Percentiles rank a stretch among this genome's conserved stretches.
phyloP scores from a whole-genome alignment of 2,113 vertebrate species.

The Lepus timidus region DNA sequence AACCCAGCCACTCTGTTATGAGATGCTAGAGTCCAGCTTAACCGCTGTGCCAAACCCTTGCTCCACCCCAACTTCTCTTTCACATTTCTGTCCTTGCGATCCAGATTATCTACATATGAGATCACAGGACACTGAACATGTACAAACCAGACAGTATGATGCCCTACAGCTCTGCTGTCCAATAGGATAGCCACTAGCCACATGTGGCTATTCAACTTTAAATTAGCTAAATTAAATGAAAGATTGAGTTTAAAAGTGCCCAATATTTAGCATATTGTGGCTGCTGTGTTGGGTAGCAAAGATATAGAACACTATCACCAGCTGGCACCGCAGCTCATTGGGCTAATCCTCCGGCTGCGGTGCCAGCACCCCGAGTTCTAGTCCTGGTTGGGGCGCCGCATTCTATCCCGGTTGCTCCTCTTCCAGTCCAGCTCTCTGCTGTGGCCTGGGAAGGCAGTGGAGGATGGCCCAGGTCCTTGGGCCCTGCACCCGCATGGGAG shows the following conservation, averaged over 20 bases:
- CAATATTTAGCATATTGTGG: not conserved
- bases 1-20: too few relatives aligned
- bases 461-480: too few relatives aligned
- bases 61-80: not conserved
- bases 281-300: not conserved
- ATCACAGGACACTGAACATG: not conserved
- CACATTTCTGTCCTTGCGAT: not conserved
- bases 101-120: not conserved
- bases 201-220: not conserved
- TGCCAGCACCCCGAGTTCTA: too few relatives aligned
- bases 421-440: too few relatives aligned
- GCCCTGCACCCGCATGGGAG: too few relatives aligned
- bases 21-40: too few relatives aligned
- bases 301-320: not conserved
- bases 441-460: too few relatives aligned
- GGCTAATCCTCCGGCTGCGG: too few relatives aligned
- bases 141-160: not conserved
- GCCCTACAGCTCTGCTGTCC: not conserved
- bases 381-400: too few relatives aligned
- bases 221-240: constrained; percentile 8
- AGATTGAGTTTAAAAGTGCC: constrained; percentile 9
- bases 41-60: too few relatives aligned
- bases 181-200: not conserved
- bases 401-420: too few relatives aligned
- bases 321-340: too few relatives aligned